Base-by-base conservation (phyloP, 2,888 invertebrate genomes). In the Erpobdella octoculata region DNA sequence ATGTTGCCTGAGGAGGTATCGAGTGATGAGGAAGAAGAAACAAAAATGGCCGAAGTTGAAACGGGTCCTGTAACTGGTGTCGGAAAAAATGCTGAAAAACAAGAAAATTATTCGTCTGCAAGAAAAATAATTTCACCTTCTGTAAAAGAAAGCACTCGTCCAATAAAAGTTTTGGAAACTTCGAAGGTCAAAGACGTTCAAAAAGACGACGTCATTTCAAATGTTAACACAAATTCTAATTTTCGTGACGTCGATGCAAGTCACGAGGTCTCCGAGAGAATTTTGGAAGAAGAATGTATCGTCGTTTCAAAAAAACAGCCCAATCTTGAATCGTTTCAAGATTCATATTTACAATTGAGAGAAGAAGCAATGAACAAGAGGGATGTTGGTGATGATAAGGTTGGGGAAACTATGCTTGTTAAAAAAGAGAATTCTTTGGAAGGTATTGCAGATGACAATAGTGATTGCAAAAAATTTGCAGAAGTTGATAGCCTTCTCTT, bases 241-340 rank as follows among this genome's bases (percentile, higher is more conserved):
- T 28, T 28, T 12, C 9, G 15, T 6, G 53, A 53, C 21, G 53
- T 25, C 12, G 18, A 15, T n/a, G 21, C 53, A 8, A 53, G 53
- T 53, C 53, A 21, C 8, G 18, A 1, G 28, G 53, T 25, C 9
- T 53, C 53, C 53, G 28, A 53, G 53, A 53, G n/a, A n/a, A n/a
- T n/a, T n/a, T 28, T 53, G 9, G 28, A 53, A 53, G 53, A 53
- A n/a, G 53, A 53, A n/a, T 21, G 21, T 28, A 53, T 53, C 53
- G 21, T 25, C 5, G 21, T 53, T n/a, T 28, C 53, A 8, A 12
- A 21, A 1, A 53, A 53, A 28, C 53, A 53, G 6, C 28, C 53
- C 6, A 6, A 21, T 53, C 53, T 53, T 28, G 53, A 53, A 53
- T 53, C 53, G 8, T 62, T 62, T 35, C 31, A 62, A 62, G 62